These are phyloP conservation scores for Myotis vivesi DNA, from an alignment of 2,797 vertebrate species.

Conservation along the genomic window DNA sequence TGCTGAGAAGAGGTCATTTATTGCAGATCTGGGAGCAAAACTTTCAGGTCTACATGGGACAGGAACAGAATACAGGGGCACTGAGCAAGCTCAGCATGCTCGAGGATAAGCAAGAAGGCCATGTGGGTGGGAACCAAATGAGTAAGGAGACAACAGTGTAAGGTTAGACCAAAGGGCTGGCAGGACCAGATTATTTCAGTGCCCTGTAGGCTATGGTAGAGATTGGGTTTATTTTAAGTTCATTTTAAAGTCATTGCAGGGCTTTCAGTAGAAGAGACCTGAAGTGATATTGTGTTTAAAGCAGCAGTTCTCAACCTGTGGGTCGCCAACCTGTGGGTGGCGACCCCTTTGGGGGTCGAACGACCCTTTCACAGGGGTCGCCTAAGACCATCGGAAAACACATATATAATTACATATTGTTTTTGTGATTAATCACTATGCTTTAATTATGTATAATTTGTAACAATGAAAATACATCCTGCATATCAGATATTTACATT, in stretches of 20 bases:
- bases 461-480: too few relatives aligned
- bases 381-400: too few relatives aligned
- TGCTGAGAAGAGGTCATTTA: neutral
- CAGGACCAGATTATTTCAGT: neutral
- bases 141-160: neutral
- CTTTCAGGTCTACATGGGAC: accelerated
- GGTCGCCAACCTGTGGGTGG: too few relatives aligned
- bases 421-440: too few relatives aligned
- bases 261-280: neutral
- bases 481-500: too few relatives aligned
- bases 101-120: neutral
- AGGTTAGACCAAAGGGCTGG: neutral
- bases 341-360: too few relatives aligned
- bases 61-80: neutral
- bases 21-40: neutral
- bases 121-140: neutral
- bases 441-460: too few relatives aligned
- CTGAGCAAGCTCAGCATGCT: neutral
- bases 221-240: neutral
- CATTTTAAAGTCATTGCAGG: neutral
- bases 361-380: too few relatives aligned
- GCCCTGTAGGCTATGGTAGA: neutral
- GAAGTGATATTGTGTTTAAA: neutral
- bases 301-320: too few relatives aligned
- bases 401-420: too few relatives aligned